These are phyloP conservation scores for Trichonephila clavipes DNA, from an alignment of 1,140 invertebrate genomes.

Conservation along the genomic window DNA sequence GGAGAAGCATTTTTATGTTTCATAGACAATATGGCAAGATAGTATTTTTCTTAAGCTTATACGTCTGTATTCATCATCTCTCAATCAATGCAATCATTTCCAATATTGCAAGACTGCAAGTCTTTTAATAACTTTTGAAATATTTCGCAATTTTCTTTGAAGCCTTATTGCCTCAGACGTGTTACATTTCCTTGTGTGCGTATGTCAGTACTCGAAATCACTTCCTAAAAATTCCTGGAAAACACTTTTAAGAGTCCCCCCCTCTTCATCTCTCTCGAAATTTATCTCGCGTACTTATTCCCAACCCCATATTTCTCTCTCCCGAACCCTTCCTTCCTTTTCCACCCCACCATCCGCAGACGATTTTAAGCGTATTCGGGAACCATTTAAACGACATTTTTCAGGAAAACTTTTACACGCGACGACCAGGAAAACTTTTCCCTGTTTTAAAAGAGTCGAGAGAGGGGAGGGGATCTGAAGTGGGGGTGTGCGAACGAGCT, in stretches of 20 bases:
- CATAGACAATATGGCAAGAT: background rate
- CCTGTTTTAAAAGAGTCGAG: slow-evolving; percentile 44
- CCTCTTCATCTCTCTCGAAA: background rate
- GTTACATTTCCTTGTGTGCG: background rate
- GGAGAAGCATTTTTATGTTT: too few relatives aligned
- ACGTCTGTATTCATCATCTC: background rate
- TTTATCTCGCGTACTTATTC: slow-evolving; percentile 44
- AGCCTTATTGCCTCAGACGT: background rate
- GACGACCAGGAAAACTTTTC: slow-evolving; percentile 58
- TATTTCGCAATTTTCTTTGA: background rate
- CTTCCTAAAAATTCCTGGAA: slow-evolving; percentile 29
- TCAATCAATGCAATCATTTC: background rate
- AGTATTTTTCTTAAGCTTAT: background rate
- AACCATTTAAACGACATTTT: slow-evolving; percentile 75
- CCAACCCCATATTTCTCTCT: slow-evolving; percentile 42
- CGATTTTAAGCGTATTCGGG: slow-evolving; percentile 51
- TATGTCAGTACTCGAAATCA: slow-evolving; percentile 11
- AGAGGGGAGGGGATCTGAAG: background rate
- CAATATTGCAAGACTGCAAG: background rate
- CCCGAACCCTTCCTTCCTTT: background rate
- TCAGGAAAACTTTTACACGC: slow-evolving; percentile 67
- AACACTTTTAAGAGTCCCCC: slow-evolving; percentile 40
- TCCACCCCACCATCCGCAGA: background rate
- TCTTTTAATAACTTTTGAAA: background rate
- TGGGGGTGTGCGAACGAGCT: background rate